Base-by-base conservation (phyloP, 2,113 vertebrate species). In the Psammodynastes pulverulentus region DNA sequence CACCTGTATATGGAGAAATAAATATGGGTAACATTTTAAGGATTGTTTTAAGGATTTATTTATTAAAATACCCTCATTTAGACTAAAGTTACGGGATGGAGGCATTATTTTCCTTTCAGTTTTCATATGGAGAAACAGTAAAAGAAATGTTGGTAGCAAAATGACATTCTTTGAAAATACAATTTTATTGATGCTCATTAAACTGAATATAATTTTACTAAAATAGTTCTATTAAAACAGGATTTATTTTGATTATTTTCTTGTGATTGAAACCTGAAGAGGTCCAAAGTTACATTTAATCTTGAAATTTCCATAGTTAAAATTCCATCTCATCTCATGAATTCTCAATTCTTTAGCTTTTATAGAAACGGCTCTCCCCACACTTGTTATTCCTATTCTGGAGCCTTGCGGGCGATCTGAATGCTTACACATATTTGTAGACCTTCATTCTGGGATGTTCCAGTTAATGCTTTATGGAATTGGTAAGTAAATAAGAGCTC, bases 381-480 rank as follows among this genome's bases (percentile, higher is more conserved):
- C 99, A 49, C 98, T 99, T 46, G 98, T 99, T 86, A 98, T 99
- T 96, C 99, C 99, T 0, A 99, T 99, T 93, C 98, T 99, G 95
- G 99, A 99, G 94, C 99, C 99, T 2, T 99, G 99, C 90, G 98
- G 98, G 88, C 98, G 98, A 79, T 99, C 98, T 0, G 99, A 99
- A 96, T 99, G 99, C 96, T 98, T 99, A 56, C 99, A 99, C 95
- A 98, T 99, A 94, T 99, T 99, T 96, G 99, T 99, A 52, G 99
- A 99, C 96, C 98, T 99, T 96, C 99, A 99, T 97, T 99, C 99
- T 62, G 99, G 99, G 96, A 99, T 99, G 98, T 99, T 99, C 96
- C 99, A 99, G 15, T 97, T 99, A 54, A 99, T 99, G 98, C 97
- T 99, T 26, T 99, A 99, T 96, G 99, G 99, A 96, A 97, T 99